A percentile compares a stretch with the other conserved stretches of the same genome.
These are phyloP conservation scores for Erynnis tages DNA, from an alignment of 2,888 invertebrate species.

Conservation along the genomic window DNA sequence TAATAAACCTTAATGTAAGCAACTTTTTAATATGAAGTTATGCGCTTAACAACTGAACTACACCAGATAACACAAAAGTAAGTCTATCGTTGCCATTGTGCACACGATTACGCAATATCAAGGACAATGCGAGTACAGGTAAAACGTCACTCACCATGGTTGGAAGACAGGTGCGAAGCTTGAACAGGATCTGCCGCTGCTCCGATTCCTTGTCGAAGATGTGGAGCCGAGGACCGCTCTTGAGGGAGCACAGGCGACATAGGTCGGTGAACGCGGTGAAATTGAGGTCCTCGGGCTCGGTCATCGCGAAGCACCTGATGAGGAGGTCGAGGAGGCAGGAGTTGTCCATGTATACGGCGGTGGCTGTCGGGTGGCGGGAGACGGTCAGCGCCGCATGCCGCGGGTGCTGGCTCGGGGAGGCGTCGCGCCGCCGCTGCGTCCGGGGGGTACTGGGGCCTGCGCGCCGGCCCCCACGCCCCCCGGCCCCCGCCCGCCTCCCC, in stretches of 20 bases:
- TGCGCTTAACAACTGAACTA: conserved; percentile 23
- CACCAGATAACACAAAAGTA: not conserved
- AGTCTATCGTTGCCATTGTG: not conserved
- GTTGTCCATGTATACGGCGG: conserved; percentile 81
- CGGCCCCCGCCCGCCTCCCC: conserved; percentile 43
- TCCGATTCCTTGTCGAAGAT: conserved; percentile 88
- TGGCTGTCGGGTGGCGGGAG: conserved; percentile 72
- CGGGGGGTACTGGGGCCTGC: conserved; percentile 72
- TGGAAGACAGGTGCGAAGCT: conserved; percentile 85
- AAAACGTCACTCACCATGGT: conserved; percentile 82
- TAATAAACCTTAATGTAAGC: conserved; percentile 1
- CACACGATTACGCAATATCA: conserved; percentile 23
- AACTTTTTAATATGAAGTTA: conserved; percentile 9
- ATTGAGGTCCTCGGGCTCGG: conserved; percentile 86
- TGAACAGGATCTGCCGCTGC: conserved; percentile 85
- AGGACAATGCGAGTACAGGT: conserved; percentile 15
- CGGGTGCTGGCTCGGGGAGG: conserved; percentile 70
- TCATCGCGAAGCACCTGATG: conserved; percentile 82
- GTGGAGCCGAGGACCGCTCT: conserved; percentile 85
- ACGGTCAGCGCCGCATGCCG: conserved; percentile 73
- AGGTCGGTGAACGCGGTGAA: conserved; percentile 85
- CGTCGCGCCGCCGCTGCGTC: conserved; percentile 78
- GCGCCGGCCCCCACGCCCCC: conserved; percentile 46
- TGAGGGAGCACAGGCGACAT: conserved; percentile 86
- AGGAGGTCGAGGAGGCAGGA: conserved; percentile 82